A percentile compares a stretch with the other conserved stretches of the same genome.
These are phyloP conservation scores for Nudaria mundana DNA, from an alignment of 2,888 invertebrate species.

Conservation along the genomic window DNA sequence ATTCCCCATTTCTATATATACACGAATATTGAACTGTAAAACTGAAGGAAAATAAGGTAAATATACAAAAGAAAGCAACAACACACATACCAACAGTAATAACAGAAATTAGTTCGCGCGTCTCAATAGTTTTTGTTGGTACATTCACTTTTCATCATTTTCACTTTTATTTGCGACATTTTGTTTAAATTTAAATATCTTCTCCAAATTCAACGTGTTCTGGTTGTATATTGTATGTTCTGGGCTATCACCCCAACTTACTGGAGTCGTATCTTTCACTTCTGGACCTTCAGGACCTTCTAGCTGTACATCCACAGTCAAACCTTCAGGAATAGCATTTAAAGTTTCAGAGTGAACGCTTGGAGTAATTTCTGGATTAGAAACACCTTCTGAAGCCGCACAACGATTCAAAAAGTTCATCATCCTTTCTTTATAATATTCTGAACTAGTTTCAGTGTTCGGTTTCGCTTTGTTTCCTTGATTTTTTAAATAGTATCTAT, in stretches of 20 bases:
- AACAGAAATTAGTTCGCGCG: slow-evolving; percentile 14
- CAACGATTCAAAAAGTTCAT: slow-evolving; percentile 69
- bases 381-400: slow-evolving; percentile 58
- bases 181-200: slow-evolving; percentile 62
- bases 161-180: slow-evolving; percentile 25
- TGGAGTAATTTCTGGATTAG: slow-evolving; percentile 56
- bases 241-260: slow-evolving; percentile 70
- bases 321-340: slow-evolving; percentile 58
- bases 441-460: slow-evolving; percentile 67
- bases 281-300: slow-evolving; percentile 20
- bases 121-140: neutral
- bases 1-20: no score
- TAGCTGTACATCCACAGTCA: slow-evolving; percentile 36
- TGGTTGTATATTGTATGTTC: slow-evolving; percentile 73
- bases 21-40: no score
- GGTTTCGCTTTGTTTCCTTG: slow-evolving; percentile 71
- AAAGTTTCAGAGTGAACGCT: slow-evolving; percentile 60
- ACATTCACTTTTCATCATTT: slow-evolving; percentile 22
- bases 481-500: slow-evolving; percentile 67
- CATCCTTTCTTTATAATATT: slow-evolving; percentile 73
- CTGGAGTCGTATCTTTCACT: slow-evolving; percentile 42
- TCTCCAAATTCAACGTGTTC: slow-evolving; percentile 69
- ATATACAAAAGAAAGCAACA: neutral
- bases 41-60: neutral
- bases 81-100: neutral